Conservation (phyloP, 1,140 invertebrate genomes). For the Platyscapa corneri region DNA sequence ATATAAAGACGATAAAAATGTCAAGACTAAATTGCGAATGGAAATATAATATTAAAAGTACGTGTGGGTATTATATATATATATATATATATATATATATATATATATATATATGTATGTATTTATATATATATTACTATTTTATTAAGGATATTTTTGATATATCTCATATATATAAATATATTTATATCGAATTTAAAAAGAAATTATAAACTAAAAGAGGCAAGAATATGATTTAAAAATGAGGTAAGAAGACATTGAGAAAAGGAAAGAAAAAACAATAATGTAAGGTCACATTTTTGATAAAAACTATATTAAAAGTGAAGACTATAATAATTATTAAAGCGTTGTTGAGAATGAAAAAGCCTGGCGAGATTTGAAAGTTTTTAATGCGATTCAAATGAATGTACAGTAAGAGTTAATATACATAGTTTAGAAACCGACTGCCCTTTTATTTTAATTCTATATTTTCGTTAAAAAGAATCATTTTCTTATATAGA, state of each 20-base stretch:
- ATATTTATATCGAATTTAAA: conserved; percentile 68
- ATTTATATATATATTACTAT: conserved; percentile 67
- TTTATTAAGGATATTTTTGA: conserved; percentile 75
- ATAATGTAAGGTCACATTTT: conserved; percentile 28
- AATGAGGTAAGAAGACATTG: conserved; percentile 13
- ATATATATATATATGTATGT: conserved; percentile 69
- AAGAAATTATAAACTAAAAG: conserved; percentile 48
- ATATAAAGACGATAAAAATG: conserved; percentile 18
- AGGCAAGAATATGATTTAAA: conserved; percentile 44
- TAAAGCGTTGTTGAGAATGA: conserved; percentile 17
- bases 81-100: conserved; percentile 71
- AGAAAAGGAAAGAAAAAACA: conserved; percentile 4
- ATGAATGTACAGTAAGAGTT: neutral
- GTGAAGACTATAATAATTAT: conserved; percentile 53
- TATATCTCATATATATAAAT: conserved; percentile 71
- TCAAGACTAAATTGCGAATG: conserved; percentile 56
- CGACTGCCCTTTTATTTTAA: neutral
- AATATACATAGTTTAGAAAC: conserved; percentile 16
- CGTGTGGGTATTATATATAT: conserved; percentile 63
- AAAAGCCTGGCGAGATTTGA: conserved; percentile 30
- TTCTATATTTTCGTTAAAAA: neutral
- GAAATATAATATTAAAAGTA: conserved; percentile 64
- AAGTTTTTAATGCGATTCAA: neutral
- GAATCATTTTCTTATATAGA: neutral
- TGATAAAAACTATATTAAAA: conserved; percentile 49